Evolutionary conservation across 2,113 vertebrate genomes (phyloP), one percentile per base, ranked within the genome.

Genomic region (Aramus guarauna): DNA sequence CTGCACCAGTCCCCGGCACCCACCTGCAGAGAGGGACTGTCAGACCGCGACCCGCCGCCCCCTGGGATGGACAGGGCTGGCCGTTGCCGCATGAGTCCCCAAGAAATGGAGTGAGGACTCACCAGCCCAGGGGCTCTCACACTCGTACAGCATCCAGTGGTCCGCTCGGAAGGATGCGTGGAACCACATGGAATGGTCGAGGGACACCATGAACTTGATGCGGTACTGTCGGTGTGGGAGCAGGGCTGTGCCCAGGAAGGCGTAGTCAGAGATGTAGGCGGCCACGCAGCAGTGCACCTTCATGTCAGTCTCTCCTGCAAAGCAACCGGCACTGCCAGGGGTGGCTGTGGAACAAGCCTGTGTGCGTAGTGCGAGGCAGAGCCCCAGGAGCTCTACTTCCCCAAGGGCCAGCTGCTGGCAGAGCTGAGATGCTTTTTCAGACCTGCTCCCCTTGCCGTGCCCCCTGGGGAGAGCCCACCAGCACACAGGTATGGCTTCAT

Each of bases 161-260:
- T 99, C 99, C 0, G 99, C 98, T 83, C 99, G 98, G 98, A 99
- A 99, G 4, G 98, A 98, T 2, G 95, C 97, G 2, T 99, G 99
- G 97, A 99, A 99, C 99, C 99, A 99, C 99, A 99, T 99, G 94
- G 99, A 98, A 52, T 99, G 99, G 95, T 99, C 99, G 8, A 99
- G 97, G 2, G 99, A 99, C 90, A 95, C 99, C 26, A 97, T 79
- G 91, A 99, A 98, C n/a, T 62, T 92, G 81, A 97, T 53, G 8
- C 4, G 75, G 75, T 98, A 78, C 55, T 97, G 86, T 7, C 97
- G 92, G 92, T 99, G 98, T 0, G 99, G 99, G 92, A 99, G 96
- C 94, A 99, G 19, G 0, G 98, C 98, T 0, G 99, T 99, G 85
- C 97, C 98, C 94, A 99, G 97, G 89, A 99, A 99, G 15, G 98